Percentiles rank a stretch among this genome's conserved stretches.
Evolutionary conservation across 2,888 invertebrate species (phyloP).

Genomic region (Catotricha subobsoleta): DNA sequence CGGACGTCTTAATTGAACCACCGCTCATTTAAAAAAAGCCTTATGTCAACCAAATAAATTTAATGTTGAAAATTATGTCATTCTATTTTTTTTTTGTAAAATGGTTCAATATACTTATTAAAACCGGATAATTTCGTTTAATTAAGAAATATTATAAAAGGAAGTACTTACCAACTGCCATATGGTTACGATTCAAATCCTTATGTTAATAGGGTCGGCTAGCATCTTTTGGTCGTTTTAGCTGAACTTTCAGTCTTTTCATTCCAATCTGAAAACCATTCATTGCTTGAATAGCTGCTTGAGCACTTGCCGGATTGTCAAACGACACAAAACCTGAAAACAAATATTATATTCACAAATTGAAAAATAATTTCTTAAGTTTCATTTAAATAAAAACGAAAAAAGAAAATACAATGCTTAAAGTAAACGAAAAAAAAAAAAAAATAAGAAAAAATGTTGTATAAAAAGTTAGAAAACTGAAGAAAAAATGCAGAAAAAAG

Average conservation of each 20-base stretch:
- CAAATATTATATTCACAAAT: background rate
- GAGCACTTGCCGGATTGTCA: constrained; percentile 96
- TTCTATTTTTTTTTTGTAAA: too few relatives aligned
- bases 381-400: constrained; percentile 2
- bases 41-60: too few relatives aligned
- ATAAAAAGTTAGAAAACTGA: background rate
- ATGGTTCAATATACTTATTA: too few relatives aligned
- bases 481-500: background rate
- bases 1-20: too few relatives aligned
- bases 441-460: background rate
- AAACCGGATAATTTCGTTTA: too few relatives aligned
- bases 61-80: too few relatives aligned
- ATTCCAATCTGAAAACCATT: constrained; percentile 99
- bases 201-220: constrained; percentile 91
- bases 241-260: constrained; percentile 98
- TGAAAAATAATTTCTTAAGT: too few relatives aligned
- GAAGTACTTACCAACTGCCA: constrained; percentile 3
- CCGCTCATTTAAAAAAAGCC: too few relatives aligned
- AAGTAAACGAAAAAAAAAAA: background rate
- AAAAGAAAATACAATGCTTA: constrained; percentile 1
- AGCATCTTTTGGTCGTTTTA: constrained; percentile 97
- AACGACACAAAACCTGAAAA: constrained; percentile 87
- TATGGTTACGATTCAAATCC: constrained; percentile 16
- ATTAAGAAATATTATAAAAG: background rate
- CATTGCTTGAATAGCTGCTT: constrained; percentile 98